Evolutionary conservation across 1,140 invertebrate species (phyloP).

Genomic region (Cyclargus thomasi): DNA sequence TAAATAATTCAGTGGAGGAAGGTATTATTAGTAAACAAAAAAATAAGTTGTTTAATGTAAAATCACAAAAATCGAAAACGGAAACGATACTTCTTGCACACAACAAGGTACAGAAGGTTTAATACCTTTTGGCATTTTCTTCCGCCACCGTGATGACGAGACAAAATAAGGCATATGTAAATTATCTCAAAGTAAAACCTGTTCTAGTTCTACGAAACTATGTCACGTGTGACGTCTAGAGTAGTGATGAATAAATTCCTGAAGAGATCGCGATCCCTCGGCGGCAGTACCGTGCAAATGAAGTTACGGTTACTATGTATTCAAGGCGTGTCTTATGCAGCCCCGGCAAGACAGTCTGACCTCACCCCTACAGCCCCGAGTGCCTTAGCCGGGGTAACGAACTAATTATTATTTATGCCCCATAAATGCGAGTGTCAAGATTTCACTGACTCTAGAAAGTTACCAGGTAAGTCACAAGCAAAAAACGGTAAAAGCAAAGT

Average conservation of each 20-base stretch:
- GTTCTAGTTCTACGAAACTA: neutral
- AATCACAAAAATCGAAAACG: too few species aligned
- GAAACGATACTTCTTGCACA: too few species aligned
- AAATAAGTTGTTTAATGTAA: too few species aligned
- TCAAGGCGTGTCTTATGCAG: slow-evolving; percentile 51
- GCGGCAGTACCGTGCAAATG: slow-evolving; percentile 54
- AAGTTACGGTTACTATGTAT: slow-evolving; percentile 68
- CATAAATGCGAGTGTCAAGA: neutral
- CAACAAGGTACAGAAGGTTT: too few species aligned
- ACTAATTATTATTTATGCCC: slow-evolving; percentile 9
- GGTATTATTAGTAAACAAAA: too few species aligned
- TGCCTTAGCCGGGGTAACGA: neutral
- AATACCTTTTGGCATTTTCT: too few species aligned
- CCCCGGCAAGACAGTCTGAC: slow-evolving; percentile 32
- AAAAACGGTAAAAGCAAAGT: too few species aligned
- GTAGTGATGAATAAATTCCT: slow-evolving; percentile 46
- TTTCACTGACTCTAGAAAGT: neutral
- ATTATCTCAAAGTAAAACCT: neutral
- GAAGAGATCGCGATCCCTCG: slow-evolving; percentile 48
- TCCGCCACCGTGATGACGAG: neutral
- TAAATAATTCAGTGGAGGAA: too few species aligned
- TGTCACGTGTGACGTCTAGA: neutral
- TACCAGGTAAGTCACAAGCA: neutral
- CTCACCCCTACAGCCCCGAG: neutral
- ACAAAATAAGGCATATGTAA: too few species aligned